Evolutionary conservation across 2,113 vertebrate species (phyloP).

Genomic region (Gallinago paraguaiae): DNA sequence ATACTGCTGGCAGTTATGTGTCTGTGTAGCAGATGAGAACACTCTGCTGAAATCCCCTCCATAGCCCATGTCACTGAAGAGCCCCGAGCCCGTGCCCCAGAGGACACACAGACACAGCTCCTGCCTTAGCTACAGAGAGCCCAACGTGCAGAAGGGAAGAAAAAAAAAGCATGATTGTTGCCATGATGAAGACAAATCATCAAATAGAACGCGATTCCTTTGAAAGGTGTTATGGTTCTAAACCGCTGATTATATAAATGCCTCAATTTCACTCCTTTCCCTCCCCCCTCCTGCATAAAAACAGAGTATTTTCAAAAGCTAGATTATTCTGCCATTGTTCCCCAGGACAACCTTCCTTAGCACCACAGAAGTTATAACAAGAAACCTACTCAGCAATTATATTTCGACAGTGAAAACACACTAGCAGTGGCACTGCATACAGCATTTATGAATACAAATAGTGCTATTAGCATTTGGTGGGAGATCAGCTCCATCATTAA

Average conservation of each 20-base stretch:
- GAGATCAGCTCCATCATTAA: neutral
- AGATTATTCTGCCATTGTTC: slow-evolving; percentile 34
- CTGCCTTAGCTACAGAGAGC: neutral
- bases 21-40: neutral
- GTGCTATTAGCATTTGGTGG: neutral
- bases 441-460: neutral
- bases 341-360: slow-evolving; percentile 29
- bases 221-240: slow-evolving; percentile 23
- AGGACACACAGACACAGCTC: neutral
- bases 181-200: neutral
- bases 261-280: slow-evolving; percentile 23
- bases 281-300: slow-evolving; percentile 17
- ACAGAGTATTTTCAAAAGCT: slow-evolving; percentile 33
- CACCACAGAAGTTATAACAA: neutral
- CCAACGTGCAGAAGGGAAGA: neutral
- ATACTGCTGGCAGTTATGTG: neutral
- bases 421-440: neutral
- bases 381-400: neutral
- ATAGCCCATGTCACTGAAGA: neutral
- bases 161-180: neutral
- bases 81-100: neutral
- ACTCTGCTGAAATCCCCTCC: neutral
- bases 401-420: neutral
- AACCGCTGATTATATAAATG: slow-evolving; percentile 54
- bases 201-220: neutral